A percentile compares a stretch with the other conserved stretches of the same genome.
phyloP scores from a whole-genome alignment of 2,113 vertebrate species.

The Loxodonta africana region DNA sequence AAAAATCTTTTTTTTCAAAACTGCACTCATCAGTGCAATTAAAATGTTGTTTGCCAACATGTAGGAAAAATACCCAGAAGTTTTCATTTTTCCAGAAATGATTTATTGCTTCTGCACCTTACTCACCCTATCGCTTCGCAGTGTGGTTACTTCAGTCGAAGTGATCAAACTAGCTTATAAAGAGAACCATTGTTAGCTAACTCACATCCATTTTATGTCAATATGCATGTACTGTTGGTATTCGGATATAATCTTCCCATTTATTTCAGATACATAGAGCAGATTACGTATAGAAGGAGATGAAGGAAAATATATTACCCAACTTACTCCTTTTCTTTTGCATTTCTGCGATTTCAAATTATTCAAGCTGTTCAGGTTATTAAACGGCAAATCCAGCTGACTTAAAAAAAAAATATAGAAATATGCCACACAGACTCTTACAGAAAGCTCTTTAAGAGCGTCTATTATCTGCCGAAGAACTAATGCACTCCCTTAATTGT shows the following conservation, averaged over 20 bases:
- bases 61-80: background rate
- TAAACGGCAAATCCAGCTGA: constrained; percentile 69
- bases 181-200: background rate
- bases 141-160: background rate
- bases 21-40: background rate
- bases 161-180: background rate
- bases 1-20: background rate
- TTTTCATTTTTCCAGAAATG: background rate
- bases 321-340: background rate
- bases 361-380: constrained; percentile 77
- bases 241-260: background rate
- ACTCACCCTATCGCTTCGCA: background rate
- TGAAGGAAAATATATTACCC: background rate
- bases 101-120: background rate
- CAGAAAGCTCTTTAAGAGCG: constrained; percentile 66
- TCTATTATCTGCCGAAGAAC: constrained; percentile 76
- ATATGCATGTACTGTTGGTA: background rate
- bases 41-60: background rate
- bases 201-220: background rate
- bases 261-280: background rate
- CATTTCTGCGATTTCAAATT: constrained; percentile 74
- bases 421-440: constrained; percentile 63
- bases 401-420: constrained; percentile 71
- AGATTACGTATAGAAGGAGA: background rate
- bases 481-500: constrained; percentile 77